phyloP scores from a whole-genome alignment of 2,888 invertebrate genomes.

The Periphyllus acericola region DNA sequence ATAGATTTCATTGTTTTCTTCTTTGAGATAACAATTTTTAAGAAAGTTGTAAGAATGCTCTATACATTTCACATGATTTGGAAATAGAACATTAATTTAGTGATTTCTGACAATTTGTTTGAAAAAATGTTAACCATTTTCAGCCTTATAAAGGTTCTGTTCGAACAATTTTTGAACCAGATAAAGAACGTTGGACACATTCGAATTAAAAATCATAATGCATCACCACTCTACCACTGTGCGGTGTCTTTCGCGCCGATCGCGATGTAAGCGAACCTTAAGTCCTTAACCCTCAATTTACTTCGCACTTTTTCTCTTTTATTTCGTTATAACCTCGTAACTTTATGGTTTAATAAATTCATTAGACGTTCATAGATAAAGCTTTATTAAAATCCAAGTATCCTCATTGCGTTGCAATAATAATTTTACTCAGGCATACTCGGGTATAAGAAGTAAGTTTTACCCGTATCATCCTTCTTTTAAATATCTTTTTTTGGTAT shows the following conservation, averaged over 20 bases:
- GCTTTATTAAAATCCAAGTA: not conserved
- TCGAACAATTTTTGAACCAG: too few species aligned
- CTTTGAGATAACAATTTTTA: not conserved
- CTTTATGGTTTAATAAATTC: not conserved
- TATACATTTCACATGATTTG: too few species aligned
- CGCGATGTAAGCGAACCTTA: not conserved
- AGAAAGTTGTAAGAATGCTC: not conserved
- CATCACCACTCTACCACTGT: not conserved
- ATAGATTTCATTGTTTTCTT: not conserved
- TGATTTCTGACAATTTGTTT: too few species aligned
- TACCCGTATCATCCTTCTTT: not conserved
- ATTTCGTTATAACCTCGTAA: not conserved
- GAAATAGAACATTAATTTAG: too few species aligned
- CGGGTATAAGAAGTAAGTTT: not conserved
- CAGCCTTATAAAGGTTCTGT: too few species aligned
- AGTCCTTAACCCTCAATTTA: not conserved
- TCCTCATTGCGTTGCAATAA: not conserved
- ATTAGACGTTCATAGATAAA: not conserved
- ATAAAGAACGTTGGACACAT: too few species aligned
- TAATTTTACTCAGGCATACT: not conserved
- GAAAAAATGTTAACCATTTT: too few species aligned
- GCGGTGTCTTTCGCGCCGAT: not conserved
- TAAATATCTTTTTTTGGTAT: constrained; percentile 4
- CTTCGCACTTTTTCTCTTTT: not conserved
- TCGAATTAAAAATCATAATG: too few species aligned